Conservation (phyloP, 2,888 invertebrate species). For the Mythimna impura region DNA sequence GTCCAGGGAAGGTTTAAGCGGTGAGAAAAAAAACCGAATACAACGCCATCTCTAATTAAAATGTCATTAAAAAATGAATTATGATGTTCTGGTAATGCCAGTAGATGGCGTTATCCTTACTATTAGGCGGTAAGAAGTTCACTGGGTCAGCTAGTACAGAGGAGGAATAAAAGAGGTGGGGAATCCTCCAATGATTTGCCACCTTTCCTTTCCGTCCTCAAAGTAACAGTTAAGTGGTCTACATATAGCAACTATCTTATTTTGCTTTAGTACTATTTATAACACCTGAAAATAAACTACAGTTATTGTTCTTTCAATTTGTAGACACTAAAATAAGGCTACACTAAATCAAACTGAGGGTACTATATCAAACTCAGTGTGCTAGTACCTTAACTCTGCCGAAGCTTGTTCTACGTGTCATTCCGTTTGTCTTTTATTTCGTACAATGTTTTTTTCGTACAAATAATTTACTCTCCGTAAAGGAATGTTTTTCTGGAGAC, state of each 20-base stretch:
- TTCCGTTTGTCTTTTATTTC: conserved; percentile 52
- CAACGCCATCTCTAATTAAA: too few species aligned
- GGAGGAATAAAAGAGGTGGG: not conserved
- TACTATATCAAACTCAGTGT: conserved; percentile 23
- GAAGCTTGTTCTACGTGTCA: conserved; percentile 35
- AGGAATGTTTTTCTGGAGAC: conserved; percentile 51
- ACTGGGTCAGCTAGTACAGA: too few species aligned
- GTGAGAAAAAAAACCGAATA: too few species aligned
- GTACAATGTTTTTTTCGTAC: conserved; percentile 47
- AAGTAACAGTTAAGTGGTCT: too few species aligned
- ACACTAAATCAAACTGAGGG: not conserved
- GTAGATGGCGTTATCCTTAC: too few species aligned
- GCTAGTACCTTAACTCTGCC: conserved; percentile 22
- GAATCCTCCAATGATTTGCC: too few species aligned
- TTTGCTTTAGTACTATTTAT: not conserved
- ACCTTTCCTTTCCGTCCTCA: too few species aligned
- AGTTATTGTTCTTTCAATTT: not conserved
- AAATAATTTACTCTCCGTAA: conserved; percentile 57
- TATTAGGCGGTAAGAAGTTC: too few species aligned
- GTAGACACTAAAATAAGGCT: not conserved
- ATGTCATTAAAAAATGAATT: too few species aligned
- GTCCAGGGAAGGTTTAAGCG: too few species aligned
- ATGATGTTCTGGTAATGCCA: too few species aligned
- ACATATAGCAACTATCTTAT: too few species aligned
- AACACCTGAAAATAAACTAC: not conserved